Conservation (phyloP, 2,797 vertebrate genomes). For the Monodelphis domestica region DNA sequence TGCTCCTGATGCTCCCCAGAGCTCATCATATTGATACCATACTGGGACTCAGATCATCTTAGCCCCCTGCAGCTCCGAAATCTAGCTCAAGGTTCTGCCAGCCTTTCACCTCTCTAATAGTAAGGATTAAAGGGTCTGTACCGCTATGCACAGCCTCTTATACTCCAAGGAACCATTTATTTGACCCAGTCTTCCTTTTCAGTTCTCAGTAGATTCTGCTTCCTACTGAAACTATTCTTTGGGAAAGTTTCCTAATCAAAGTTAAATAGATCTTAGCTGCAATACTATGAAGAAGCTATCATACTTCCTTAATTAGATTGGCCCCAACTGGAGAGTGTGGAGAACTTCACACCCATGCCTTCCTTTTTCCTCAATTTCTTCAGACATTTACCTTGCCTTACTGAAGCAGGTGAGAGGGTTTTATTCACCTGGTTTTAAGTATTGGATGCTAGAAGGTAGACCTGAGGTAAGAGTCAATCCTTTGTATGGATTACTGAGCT, state of each 20-base stretch:
- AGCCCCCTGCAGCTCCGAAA: neutral
- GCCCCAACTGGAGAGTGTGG: neutral
- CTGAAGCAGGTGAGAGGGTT: neutral
- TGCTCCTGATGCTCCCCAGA: neutral
- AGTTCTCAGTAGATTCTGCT: neutral
- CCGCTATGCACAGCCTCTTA: neutral
- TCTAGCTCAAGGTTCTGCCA: neutral
- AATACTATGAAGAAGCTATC: neutral
- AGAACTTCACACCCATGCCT: neutral
- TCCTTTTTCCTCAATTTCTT: neutral
- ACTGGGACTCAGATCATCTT: neutral
- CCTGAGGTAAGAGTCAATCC: neutral
- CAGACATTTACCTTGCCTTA: neutral
- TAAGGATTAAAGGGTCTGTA: neutral
- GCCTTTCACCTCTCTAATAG: neutral
- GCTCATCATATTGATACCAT: neutral
- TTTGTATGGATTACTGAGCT: conserved; percentile 36
- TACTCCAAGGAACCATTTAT: neutral
- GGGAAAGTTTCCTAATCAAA: neutral
- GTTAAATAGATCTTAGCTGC: neutral
- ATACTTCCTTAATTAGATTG: neutral
- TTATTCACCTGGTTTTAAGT: neutral
- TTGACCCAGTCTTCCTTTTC: neutral
- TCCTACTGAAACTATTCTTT: neutral
- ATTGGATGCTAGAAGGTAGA: neutral